Evolutionary conservation across 2,888 invertebrate species (phyloP).

Genomic region (Lydus trimaculatus): DNA sequence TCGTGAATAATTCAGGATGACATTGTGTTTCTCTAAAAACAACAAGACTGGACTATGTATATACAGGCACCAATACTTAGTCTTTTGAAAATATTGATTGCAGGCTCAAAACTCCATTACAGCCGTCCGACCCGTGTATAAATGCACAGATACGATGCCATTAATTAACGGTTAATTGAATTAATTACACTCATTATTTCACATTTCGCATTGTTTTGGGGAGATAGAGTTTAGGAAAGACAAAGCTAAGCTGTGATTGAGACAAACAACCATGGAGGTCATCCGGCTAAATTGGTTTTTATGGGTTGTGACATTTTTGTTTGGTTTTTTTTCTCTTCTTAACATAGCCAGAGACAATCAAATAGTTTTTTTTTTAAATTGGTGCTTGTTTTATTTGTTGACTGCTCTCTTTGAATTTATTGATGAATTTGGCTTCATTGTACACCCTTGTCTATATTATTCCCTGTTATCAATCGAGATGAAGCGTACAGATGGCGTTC

Average conservation of each 20-base stretch:
- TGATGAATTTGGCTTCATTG: conserved; percentile 6
- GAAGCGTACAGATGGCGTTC: conserved; percentile 26
- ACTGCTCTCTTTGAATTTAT: background rate
- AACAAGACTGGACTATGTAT: background rate
- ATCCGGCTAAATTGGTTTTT: conserved; percentile 61
- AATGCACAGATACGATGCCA: conserved; percentile 62
- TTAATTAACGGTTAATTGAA: conserved; percentile 66
- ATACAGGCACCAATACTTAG: conserved; percentile 29
- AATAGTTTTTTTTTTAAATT: background rate
- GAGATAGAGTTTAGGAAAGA: conserved; percentile 50
- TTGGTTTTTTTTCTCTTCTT: background rate
- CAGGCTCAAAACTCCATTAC: conserved; percentile 63
- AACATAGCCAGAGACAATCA: background rate
- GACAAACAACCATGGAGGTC: conserved; percentile 60
- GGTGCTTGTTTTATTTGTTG: background rate
- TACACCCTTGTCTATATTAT: conserved; percentile 15
- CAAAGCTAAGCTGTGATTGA: conserved; percentile 60
- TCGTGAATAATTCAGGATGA: conserved; percentile 1
- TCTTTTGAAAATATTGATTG: conserved; percentile 60
- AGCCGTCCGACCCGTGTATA: conserved; percentile 57
- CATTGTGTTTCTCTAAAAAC: background rate
- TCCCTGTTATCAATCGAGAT: conserved; percentile 25
- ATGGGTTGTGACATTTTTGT: conserved; percentile 48
- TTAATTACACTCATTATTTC: conserved; percentile 65
- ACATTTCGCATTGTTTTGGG: conserved; percentile 57